Evolutionary conservation across 2,113 vertebrate genomes (phyloP).

Genomic region (Tetrax tetrax): DNA sequence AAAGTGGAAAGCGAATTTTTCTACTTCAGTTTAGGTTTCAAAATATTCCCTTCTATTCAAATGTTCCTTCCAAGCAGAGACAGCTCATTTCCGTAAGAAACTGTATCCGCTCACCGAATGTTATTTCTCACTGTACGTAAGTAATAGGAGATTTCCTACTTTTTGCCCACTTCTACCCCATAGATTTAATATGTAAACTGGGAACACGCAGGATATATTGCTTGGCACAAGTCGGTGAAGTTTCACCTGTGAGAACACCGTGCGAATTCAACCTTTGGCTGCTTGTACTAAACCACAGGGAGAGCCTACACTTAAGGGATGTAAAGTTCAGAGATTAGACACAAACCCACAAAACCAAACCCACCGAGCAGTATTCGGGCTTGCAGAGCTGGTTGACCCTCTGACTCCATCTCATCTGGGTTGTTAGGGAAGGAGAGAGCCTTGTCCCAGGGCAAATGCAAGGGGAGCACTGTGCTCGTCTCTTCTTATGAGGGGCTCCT

Average conservation of each 20-base stretch:
- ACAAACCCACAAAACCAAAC: slow-evolving; percentile 30
- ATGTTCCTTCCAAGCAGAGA: slow-evolving; percentile 57
- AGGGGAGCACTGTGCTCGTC: background rate
- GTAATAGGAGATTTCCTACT: slow-evolving; percentile 75
- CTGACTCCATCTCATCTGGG: background rate
- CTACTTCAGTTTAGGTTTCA: slow-evolving; percentile 61
- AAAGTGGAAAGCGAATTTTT: slow-evolving; percentile 49
- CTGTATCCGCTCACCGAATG: slow-evolving; percentile 30
- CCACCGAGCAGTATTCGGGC: background rate
- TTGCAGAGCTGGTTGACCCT: background rate
- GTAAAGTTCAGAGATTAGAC: slow-evolving; percentile 35
- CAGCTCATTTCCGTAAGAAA: slow-evolving; percentile 72
- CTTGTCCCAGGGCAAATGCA: background rate
- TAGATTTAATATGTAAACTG: slow-evolving; percentile 70
- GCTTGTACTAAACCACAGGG: slow-evolving; percentile 55
- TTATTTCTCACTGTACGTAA: slow-evolving; percentile 36
- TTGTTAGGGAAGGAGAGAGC: background rate
- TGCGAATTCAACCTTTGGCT: slow-evolving; percentile 50
- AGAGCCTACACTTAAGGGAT: slow-evolving; percentile 14
- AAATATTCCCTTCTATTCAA: slow-evolving; percentile 53
- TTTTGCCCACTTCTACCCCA: slow-evolving; percentile 53
- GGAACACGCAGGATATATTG: slow-evolving; percentile 56
- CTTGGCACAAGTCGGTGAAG: slow-evolving; percentile 63
- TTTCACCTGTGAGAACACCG: slow-evolving; percentile 64
- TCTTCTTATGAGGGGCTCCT: background rate